Conservation (phyloP, 2,888 invertebrate genomes). For the Sesia apiformis region DNA sequence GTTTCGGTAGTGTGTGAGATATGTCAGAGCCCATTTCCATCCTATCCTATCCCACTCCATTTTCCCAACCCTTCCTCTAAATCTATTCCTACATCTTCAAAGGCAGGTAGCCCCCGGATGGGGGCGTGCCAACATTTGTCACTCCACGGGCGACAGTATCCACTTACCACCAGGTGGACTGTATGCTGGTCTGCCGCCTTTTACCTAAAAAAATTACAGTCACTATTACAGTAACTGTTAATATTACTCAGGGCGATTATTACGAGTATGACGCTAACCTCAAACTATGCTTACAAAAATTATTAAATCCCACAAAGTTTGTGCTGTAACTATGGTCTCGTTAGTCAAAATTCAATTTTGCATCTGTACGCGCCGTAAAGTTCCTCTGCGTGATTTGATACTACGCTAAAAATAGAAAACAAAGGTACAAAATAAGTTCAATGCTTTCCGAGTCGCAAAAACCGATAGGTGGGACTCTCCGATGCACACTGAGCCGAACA, state of each 20-base stretch:
- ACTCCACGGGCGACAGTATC: no score
- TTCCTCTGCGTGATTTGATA: conserved; percentile 1
- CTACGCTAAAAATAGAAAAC: conserved; percentile 36
- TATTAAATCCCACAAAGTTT: no score
- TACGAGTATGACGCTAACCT: no score
- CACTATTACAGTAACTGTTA: no score
- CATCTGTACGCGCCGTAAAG: no score
- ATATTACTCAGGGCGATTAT: no score
- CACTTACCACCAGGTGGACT: no score
- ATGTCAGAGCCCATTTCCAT: not conserved
- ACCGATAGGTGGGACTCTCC: conserved; percentile 54
- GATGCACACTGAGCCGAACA: conserved; percentile 60
- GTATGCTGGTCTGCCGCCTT: no score
- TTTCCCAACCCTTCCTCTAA: not conserved
- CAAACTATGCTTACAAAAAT: no score
- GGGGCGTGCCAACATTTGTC: not conserved
- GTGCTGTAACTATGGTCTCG: no score
- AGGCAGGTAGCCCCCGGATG: not conserved
- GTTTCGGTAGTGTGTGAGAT: not conserved
- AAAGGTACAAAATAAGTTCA: conserved; percentile 56
- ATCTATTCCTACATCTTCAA: not conserved
- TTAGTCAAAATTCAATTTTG: no score
- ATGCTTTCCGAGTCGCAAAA: conserved; percentile 56
- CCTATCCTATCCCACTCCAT: not conserved
- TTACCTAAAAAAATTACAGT: no score